Base-by-base conservation (phyloP, 2,113 vertebrate genomes). In the Pseudonaja textilis region DNA sequence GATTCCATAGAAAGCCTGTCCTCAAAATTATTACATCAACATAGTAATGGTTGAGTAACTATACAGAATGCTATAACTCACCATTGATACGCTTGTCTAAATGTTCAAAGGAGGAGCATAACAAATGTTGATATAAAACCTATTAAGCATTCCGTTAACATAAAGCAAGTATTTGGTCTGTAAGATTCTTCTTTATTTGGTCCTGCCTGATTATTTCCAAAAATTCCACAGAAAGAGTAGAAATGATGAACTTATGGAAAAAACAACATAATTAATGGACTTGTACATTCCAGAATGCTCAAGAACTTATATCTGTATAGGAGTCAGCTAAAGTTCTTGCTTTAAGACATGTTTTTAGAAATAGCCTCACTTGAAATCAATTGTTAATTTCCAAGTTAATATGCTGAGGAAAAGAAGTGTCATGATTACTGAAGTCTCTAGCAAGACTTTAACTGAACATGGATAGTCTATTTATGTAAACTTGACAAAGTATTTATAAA, bases 301-400 rank as follows among this genome's bases (percentile, higher is more conserved):
- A 61, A 45, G 25, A 42, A 2, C 11, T 47, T 45, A 16, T 8
- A 89, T 26, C 39, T 47, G 89, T 47, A 50, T 25, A 16, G 50
- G 59, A 61, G 39, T 42, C 88, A 45, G 56, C 4, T 89, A 47
- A 89, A 25, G 25, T 45, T 89, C 6, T 45, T 29, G 39, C 23
- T 61, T 42, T 61, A 29, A 61, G 25, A 89, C 22, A 61, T 61
- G 42, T 61, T 26, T 89, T 64, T 64, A 89, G 57, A 64, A 89
- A 89, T 61, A 89, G 42, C 1, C 2, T 64, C 57, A 64, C 12
- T 29, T 90, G 59, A 90, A 90, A 50, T 69, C 59, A 50, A 23
- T 90, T 90, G 18, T 69, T 74, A 50, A 90, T 90, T 90, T 90
- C 45, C 59, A 69, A 90, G 45, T 90, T 50, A 90, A 90, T 69